phyloP scores from a whole-genome alignment of 2,797 vertebrate genomes.

The Zalophus californianus region DNA sequence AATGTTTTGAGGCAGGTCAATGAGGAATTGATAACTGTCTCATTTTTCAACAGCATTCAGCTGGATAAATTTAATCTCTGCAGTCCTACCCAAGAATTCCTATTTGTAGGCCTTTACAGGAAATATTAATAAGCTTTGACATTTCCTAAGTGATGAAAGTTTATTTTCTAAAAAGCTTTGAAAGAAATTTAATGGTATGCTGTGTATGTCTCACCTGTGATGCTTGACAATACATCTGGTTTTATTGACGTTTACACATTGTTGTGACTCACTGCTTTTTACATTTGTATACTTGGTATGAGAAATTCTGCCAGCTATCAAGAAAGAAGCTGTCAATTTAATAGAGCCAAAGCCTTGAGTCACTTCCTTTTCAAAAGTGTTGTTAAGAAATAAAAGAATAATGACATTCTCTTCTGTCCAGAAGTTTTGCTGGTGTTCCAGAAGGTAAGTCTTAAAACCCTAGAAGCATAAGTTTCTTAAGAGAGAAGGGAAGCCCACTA shows the following conservation, averaged over 20 bases:
- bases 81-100: neutral
- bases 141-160: neutral
- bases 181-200: neutral
- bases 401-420: neutral
- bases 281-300: constrained; percentile 1
- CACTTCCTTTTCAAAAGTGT: constrained; percentile 5
- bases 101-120: neutral
- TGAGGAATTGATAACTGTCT: neutral
- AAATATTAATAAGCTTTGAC: neutral
- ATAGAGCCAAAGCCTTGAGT: constrained; percentile 22
- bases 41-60: neutral
- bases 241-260: constrained; percentile 23
- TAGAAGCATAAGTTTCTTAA: neutral
- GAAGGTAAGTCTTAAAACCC: neutral
- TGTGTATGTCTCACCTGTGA: neutral
- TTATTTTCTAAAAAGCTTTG: constrained; percentile 48
- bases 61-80: neutral
- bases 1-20: neutral
- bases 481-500: neutral
- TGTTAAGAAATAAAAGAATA: constrained; percentile 5
- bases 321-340: constrained; percentile 16
- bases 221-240: neutral
- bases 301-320: neutral
- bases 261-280: neutral
- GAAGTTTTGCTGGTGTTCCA: neutral